Conservation (phyloP, 2,888 invertebrate species). For the Argyresthia albistria region DNA sequence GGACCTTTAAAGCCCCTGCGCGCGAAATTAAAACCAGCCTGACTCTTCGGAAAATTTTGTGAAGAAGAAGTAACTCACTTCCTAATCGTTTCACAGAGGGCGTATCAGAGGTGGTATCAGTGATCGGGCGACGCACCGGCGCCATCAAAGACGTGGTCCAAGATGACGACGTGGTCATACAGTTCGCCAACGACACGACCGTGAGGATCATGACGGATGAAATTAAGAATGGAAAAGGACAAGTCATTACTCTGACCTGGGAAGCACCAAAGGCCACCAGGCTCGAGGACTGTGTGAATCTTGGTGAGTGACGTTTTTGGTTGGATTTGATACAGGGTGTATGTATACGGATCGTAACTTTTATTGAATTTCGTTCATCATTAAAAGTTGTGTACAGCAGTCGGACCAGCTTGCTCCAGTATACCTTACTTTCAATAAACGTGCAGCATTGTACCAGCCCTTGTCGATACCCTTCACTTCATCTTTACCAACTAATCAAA, state of each 20-base stretch:
- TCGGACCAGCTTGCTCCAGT: not conserved
- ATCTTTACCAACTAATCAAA: not conserved
- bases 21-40: not conserved
- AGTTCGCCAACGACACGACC: slow-evolving; percentile 40
- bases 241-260: slow-evolving; percentile 42
- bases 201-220: slow-evolving; percentile 37
- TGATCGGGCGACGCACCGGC: slow-evolving; percentile 43
- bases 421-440: not conserved
- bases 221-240: slow-evolving; percentile 27
- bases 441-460: not conserved
- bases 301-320: slow-evolving; percentile 29
- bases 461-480: no score
- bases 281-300: slow-evolving; percentile 47
- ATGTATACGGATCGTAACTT: not conserved
- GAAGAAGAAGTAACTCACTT: not conserved
- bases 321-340: not conserved
- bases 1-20: no score
- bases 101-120: slow-evolving; percentile 36
- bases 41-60: not conserved
- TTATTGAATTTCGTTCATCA: not conserved
- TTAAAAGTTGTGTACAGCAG: not conserved
- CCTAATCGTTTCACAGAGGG: slow-evolving; percentile 22
- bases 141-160: slow-evolving; percentile 37
- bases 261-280: slow-evolving; percentile 32
- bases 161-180: slow-evolving; percentile 40